Base-by-base conservation (phyloP, 1,140 invertebrate species). In the Caenorhabditis briggsae region DNA sequence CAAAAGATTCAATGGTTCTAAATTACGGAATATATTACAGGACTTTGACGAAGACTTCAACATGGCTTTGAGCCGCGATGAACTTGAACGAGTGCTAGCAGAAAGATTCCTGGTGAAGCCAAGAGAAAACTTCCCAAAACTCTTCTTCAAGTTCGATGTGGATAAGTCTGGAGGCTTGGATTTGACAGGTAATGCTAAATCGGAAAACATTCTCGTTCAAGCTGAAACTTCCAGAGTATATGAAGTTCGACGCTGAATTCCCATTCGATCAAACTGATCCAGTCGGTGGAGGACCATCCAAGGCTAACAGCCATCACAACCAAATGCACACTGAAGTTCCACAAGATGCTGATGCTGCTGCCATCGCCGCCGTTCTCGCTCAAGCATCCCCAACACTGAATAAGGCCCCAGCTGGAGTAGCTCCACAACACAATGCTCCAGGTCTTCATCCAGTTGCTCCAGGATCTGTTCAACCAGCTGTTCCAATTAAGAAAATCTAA, bases 221-320 rank as follows among this genome's bases (percentile, higher is more conserved):
- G 2, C 9, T 56, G n/a, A 8, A 11, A 2, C 50, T 64, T 50
- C 12, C 64, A 84, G 85, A 87, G 55, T 87, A 87, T 65, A 87
- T 87, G 86, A 85, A 87, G 48, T 84, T 87, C 48, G 86, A 87
- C 43, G 65, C 46, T 18, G 65, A 74, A n/a, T 87, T 87, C 83
- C 86, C 86, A 33, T 87, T 87, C 50, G 86, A 87, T 18, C 86
- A 87, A 65, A 87, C 86, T 12, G 86, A 87, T 65, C 82, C 86
- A 20, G 25, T 87, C 7, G 55, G 70, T 23, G 70, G 46, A 53
- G n/a, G 18, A 18, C 70, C 70, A 12, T 50, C 70, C 5, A 78
- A 78, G 11, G 7, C 70, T 11, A 53, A 20, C 43, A 53, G 7
- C 0, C 43, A 78, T 23, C 46, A 48, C n/a, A n/a, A 78, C 8